Evolutionary conservation across 2,888 invertebrate genomes (phyloP), one percentile per base, ranked within the genome.

Genomic region (Eurytoma californica): DNA sequence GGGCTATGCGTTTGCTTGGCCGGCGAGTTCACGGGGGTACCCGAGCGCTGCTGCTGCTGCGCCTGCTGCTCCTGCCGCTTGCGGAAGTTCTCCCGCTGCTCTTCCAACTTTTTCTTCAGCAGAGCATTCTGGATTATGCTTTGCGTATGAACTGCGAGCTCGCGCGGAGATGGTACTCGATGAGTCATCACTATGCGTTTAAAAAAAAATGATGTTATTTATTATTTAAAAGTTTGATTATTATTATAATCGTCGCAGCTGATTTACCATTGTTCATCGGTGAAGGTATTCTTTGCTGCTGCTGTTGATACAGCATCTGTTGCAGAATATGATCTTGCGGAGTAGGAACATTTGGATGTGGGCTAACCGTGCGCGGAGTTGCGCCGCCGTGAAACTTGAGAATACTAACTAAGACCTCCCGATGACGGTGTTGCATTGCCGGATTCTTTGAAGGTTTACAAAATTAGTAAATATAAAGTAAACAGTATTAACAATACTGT

Each of bases 51-150:
- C 67, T 86, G 85, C 81, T 91, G 90, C 83, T 92, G 92, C 13
- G 90, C 90, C 57, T 88, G 87, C 74, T 89, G 91, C 89, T 95
- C 95, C 90, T 96, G 96, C 80, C 96, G 93, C 86, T 95, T 95
- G 81, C 95, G 93, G 90, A 92, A 96, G 90, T 96, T 95, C 90
- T 96, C 96, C 75, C 94, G 94, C 90, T 97, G 97, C 86, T 97
- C 97, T 89, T 97, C 97, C 77, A 97, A 91, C 90, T 97, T 96
- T 92, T 96, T 96, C 92, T 96, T 96, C 86, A 97, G 95, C 85
- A 97, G 92, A 18, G 96, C 96, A 86, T 93, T 93, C 91, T 97
- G 97, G 93, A 97, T 94, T 84, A 97, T 96, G 84, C 94, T 93
- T 91, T 97, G 97, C 55, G 97, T 95, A 91, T 96, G 96, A 82